phyloP scores from a whole-genome alignment of 2,113 vertebrate genomes.

The Calonectris borealis region DNA sequence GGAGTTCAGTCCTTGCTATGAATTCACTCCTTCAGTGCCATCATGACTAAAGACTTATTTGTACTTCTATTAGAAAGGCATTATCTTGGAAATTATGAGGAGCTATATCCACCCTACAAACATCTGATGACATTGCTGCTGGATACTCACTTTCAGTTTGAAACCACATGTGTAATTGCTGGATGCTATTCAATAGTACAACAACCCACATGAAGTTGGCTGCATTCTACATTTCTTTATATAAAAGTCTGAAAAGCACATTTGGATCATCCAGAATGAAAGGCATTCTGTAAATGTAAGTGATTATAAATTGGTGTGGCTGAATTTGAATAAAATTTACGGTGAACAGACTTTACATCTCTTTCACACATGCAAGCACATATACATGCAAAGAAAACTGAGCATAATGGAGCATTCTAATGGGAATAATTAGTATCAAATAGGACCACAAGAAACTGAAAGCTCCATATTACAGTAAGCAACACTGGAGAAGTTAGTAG shows the following conservation, averaged over 20 bases:
- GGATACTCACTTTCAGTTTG: not conserved
- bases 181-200: not conserved
- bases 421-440: slow-evolving; percentile 40
- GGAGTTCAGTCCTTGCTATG: not conserved
- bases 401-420: slow-evolving; percentile 5
- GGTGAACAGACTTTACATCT: not conserved
- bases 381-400: slow-evolving; percentile 2
- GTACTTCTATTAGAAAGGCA: not conserved
- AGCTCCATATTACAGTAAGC: not conserved
- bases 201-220: not conserved
- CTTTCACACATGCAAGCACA: not conserved
- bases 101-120: not conserved
- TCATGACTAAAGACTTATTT: not conserved
- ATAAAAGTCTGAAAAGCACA: not conserved
- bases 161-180: not conserved
- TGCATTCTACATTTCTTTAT: not conserved
- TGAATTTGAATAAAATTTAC: not conserved
- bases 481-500: not conserved
- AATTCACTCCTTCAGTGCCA: not conserved
- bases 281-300: not conserved
- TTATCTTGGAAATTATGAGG: not conserved
- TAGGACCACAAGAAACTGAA: not conserved
- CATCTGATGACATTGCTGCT: not conserved
- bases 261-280: not conserved
- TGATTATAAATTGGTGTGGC: not conserved